These are phyloP conservation scores for Exocentrus adspersus DNA, from an alignment of 2,888 invertebrate genomes.

Conservation along the genomic window DNA sequence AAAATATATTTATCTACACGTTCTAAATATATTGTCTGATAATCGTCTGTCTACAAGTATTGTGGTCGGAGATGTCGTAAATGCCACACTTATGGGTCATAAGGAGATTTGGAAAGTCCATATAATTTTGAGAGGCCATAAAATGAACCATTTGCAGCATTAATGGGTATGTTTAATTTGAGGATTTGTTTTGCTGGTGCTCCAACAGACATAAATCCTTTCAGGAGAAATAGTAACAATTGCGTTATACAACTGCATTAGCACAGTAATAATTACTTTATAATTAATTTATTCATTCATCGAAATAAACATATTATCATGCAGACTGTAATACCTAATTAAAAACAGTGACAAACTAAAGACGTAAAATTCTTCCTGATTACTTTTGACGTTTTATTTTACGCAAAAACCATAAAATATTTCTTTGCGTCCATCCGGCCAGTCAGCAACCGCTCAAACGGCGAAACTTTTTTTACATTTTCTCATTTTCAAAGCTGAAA, in stretches of 20 bases:
- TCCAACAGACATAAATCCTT: constrained; percentile 21
- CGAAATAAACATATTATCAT: no score
- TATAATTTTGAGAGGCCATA: constrained; percentile 37
- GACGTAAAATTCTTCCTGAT: background rate
- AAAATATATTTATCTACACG: no score
- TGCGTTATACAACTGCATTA: no score
- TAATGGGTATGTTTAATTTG: constrained; percentile 25
- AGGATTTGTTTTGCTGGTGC: constrained; percentile 30
- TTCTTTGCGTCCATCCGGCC: background rate
- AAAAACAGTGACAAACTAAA: background rate
- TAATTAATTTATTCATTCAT: no score
- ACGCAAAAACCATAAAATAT: background rate
- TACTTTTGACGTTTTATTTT: background rate
- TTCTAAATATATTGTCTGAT: background rate
- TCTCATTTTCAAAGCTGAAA: constrained; percentile 14
- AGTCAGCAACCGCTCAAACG: background rate
- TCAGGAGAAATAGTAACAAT: background rate
- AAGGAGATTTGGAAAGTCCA: constrained; percentile 28
- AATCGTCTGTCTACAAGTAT: background rate
- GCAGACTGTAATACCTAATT: no score
- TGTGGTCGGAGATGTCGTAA: constrained; percentile 10
- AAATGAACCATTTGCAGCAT: constrained; percentile 35
- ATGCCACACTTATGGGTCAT: constrained; percentile 23
- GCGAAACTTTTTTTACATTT: constrained; percentile 22
- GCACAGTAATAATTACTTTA: no score